Base-by-base conservation (phyloP, 2,797 vertebrate genomes). In the Bufotes viridis region DNA sequence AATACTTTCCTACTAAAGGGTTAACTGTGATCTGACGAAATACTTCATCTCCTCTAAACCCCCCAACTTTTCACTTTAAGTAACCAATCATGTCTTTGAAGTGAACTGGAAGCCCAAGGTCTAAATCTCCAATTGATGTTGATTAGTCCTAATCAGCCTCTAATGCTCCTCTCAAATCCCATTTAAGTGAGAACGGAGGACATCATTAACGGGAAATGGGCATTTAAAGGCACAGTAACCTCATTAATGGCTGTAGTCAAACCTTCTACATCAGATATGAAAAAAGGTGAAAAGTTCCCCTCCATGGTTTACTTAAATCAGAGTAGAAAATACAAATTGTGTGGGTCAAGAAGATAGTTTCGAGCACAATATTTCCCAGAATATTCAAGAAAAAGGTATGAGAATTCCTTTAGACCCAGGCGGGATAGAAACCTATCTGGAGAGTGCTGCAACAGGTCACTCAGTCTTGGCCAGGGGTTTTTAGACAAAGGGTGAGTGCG, bases 71-170 rank as follows among this genome's bases (percentile, higher is more conserved):
- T 57, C 78, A 74, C 57, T 89, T 53, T 53, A 22, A 57, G 63
- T 81, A 90, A 80, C 87, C 87, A 83, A 87, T 90, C 76, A 10
- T 0, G 61, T 82, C 91, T 93, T 91, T 93, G 90, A 91, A 90
- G 90, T 93, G 88, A 90, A 90, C 76, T 90, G 87, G 81, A 91
- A 89, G 89, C 88, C 90, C 63, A 79, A 90, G 88, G 85, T 90
- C 88, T 91, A 85, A 90, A 89, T 78, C 42, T 87, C 81, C 29
- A 34, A 85, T 88, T 92, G 90, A 88, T 91, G 90, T 91, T 93
- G 88, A 90, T 93, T 92, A 91, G 90, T 90, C 89, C 90, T 93
- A 92, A 94, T 93, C 93, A 93, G 91, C 90, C 76, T 84, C 84
- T 91, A 91, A 92, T 92, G 87, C 89, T 82, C 70, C 51, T 78